Percentiles rank a stretch among this genome's conserved stretches.
These are phyloP conservation scores for Drosophila tanythrix DNA, from an alignment of 2,888 invertebrate genomes.

Conservation along the genomic window DNA sequence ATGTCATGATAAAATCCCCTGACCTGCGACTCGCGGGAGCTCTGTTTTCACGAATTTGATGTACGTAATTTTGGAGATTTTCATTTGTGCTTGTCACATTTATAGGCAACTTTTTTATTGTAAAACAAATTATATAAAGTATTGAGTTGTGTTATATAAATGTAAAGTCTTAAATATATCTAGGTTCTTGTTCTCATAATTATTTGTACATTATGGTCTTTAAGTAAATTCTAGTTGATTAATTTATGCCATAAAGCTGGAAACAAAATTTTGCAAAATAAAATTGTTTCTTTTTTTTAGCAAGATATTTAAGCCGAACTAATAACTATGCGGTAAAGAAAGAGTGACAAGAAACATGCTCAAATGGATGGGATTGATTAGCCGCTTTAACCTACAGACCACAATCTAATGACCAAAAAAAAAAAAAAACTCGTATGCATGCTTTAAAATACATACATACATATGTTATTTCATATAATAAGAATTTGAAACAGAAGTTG, in stretches of 20 bases:
- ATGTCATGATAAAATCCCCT: slow-evolving; percentile 11
- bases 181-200: slow-evolving; percentile 69
- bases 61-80: slow-evolving; percentile 70
- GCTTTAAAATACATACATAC: slow-evolving; percentile 9
- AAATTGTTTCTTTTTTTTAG: slow-evolving; percentile 57
- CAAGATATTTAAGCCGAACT: slow-evolving; percentile 22
- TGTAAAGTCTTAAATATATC: slow-evolving; percentile 43
- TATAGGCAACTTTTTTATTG: slow-evolving; percentile 40
- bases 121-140: slow-evolving; percentile 44
- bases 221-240: slow-evolving; percentile 72
- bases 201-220: slow-evolving; percentile 75
- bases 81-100: slow-evolving; percentile 38
- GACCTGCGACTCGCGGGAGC: slow-evolving; percentile 29
- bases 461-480: slow-evolving; percentile 4
- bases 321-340: slow-evolving; percentile 57
- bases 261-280: slow-evolving; percentile 53
- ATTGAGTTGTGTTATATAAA: slow-evolving; percentile 66
- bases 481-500: neutral
- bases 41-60: slow-evolving; percentile 66
- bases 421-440: slow-evolving; percentile 10
- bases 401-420: slow-evolving; percentile 14
- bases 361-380: slow-evolving; percentile 7
- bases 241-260: slow-evolving; percentile 68
- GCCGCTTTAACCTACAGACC: neutral
- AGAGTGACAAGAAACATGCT: slow-evolving; percentile 48